phyloP scores from a whole-genome alignment of 1,140 invertebrate species.

The Melanaphis sacchari region DNA sequence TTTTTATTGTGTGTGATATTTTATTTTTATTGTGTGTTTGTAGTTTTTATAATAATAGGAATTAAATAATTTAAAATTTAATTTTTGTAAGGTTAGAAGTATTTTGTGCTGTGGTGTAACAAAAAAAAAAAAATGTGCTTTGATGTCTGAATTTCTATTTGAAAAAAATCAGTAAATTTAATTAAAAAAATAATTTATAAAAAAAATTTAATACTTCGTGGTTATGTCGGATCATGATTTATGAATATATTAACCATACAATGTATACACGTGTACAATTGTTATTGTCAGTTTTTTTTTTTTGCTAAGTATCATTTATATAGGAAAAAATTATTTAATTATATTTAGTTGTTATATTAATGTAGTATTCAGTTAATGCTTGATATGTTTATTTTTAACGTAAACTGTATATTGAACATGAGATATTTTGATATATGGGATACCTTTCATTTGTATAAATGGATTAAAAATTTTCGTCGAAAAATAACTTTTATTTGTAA shows the following conservation, averaged over 20 bases:
- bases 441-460: not conserved
- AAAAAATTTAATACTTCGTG: not conserved
- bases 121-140: not conserved
- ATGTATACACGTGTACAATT: not conserved
- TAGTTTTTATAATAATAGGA: constrained; percentile 19
- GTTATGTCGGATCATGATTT: not conserved
- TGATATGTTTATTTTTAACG: not conserved
- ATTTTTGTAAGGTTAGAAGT: not conserved
- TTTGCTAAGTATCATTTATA: not conserved
- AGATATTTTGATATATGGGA: not conserved
- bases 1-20: not conserved
- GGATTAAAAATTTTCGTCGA: not conserved
- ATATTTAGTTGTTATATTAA: not conserved
- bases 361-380: not conserved
- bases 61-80: not conserved
- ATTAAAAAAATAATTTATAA: not conserved
- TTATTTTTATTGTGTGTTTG: not conserved
- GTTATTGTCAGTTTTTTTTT: not conserved
- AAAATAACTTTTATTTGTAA: not conserved
- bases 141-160: not conserved
- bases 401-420: not conserved
- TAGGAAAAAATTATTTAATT: not conserved
- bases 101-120: not conserved
- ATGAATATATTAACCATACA: not conserved
- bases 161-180: not conserved